Evolutionary conservation across 2,888 invertebrate species (phyloP), one percentile per base, ranked within the genome.

Genomic region (Blomia tropicalis): DNA sequence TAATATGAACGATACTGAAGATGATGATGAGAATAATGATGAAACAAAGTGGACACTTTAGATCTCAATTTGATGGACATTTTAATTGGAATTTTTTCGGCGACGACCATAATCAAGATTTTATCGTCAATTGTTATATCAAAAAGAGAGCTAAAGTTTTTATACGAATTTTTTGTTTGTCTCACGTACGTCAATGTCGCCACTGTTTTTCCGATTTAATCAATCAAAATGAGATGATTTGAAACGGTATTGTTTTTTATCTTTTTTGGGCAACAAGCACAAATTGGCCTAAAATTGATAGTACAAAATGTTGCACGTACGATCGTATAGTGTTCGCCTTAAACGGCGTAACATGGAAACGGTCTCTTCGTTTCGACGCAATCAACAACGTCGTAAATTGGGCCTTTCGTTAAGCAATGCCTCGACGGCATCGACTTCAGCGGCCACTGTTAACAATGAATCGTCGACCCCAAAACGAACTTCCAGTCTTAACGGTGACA

Each of bases 241-340:
- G n/a, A n/a, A n/a, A n/a, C n/a, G n/a, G n/a, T n/a, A n/a, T n/a
- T n/a, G n/a, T n/a, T n/a, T n/a, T n/a, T n/a, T n/a, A n/a, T n/a
- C n/a, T n/a, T n/a, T n/a, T n/a, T n/a, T n/a, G n/a, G n/a, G n/a
- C n/a, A n/a, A n/a, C n/a, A n/a, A n/a, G n/a, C n/a, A n/a, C n/a
- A n/a, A n/a, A n/a, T n/a, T n/a, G n/a, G n/a, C n/a, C n/a, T n/a
- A n/a, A n/a, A n/a, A n/a, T n/a, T n/a, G n/a, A n/a, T n/a, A n/a
- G n/a, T 36, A 17, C 63, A 64, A 17, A 51, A 68, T 68, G 68
- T 43, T 68, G 19, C 66, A 67, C 17, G 67, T 67, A 14, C 58
- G 68, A 17, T 68, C 68, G 14, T 68, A 68, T 60, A 68, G 68
- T 53, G 66, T 68, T 19, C 68, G 68, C 17, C 63, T 66, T 63